A percentile compares a stretch with the other conserved stretches of the same genome.
Conservation (phyloP, 1,140 invertebrate species). For the Drosophila nikananu region DNA sequence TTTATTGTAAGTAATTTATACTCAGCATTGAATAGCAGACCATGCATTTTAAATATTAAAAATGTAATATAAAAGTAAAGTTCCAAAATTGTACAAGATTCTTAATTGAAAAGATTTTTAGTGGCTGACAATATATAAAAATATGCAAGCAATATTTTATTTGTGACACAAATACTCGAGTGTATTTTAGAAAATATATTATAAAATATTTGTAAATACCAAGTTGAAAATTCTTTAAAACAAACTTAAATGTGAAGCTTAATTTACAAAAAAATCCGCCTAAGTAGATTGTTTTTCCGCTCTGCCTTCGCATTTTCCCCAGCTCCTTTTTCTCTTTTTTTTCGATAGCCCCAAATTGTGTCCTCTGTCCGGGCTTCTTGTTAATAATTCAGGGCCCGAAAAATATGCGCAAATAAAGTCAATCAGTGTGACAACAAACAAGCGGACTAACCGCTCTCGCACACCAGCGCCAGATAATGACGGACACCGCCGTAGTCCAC, state of each 20-base stretch:
- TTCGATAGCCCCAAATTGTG: background rate
- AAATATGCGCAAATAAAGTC: conserved; percentile 82
- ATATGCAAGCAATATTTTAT: background rate
- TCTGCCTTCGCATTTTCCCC: background rate
- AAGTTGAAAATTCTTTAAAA: background rate
- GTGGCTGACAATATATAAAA: background rate
- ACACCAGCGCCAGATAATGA: conserved; percentile 26
- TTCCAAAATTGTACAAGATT: background rate
- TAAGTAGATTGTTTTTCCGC: background rate
- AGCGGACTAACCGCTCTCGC: conserved; percentile 49
- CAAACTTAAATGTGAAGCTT: fast-evolving
- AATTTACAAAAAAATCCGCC: background rate
- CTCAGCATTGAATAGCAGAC: too few relatives aligned
- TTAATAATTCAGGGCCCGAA: conserved; percentile 73
- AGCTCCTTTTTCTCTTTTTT: background rate
- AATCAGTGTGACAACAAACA: conserved; percentile 79
- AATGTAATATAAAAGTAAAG: too few relatives aligned
- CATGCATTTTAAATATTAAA: too few relatives aligned
- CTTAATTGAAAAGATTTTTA: background rate
- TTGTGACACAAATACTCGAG: background rate
- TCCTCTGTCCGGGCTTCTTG: conserved; percentile 33
- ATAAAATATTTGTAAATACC: background rate
- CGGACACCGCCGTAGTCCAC: conserved; percentile 26
- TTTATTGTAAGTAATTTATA: too few relatives aligned
- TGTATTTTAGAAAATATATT: background rate